Conservation (phyloP, 2,113 vertebrate genomes). For the Nannobrachium achirus region DNA sequence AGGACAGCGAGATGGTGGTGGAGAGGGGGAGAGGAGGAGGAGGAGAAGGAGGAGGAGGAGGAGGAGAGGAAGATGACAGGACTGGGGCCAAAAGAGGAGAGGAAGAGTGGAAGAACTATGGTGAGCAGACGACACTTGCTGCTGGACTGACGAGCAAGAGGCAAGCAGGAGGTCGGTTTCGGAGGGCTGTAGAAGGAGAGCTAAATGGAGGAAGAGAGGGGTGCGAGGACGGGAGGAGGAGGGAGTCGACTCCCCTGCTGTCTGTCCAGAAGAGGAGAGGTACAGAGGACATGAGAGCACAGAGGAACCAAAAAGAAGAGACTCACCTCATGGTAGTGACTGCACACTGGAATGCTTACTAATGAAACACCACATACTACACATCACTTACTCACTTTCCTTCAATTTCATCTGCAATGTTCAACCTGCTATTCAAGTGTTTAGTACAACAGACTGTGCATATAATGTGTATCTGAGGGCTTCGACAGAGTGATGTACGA, state of each 20-base stretch:
- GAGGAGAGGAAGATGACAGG: background rate
- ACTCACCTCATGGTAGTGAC: background rate
- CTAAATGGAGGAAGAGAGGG: slow-evolving; percentile 1
- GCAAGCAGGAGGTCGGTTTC: background rate
- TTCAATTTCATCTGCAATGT: background rate
- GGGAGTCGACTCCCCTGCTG: background rate
- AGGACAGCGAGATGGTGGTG: background rate
- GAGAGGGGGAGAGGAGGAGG: background rate
- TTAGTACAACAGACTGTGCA: background rate
- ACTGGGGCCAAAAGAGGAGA: background rate
- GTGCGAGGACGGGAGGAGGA: slow-evolving; percentile 3
- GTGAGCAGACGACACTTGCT: background rate
- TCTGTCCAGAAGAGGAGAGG: background rate
- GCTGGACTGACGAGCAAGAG: background rate
- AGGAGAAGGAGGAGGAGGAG: background rate
- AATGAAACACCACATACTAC: background rate
- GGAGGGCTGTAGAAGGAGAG: no score
- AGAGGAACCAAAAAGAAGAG: background rate
- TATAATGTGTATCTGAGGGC: background rate
- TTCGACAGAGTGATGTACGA: no score
- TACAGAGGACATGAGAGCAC: no score
- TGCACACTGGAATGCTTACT: background rate
- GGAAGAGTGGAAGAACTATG: background rate
- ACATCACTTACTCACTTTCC: background rate
- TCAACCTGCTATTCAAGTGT: no score